Evolutionary conservation across 2,888 invertebrate genomes (phyloP), one percentile per base, ranked within the genome.

Genomic region (Dolichopus griseipennis): DNA sequence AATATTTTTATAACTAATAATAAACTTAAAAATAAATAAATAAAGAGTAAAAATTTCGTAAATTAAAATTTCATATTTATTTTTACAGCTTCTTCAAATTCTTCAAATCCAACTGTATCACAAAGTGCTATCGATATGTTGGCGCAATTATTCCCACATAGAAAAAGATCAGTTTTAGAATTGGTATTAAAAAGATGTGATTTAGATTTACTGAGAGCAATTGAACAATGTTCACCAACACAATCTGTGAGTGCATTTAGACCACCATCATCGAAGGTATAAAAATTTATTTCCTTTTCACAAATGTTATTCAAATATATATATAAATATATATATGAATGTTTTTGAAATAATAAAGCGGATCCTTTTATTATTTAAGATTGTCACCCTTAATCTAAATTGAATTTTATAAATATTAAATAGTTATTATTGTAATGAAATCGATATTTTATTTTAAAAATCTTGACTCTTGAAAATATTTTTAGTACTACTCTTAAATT

Each of bases 181-280:
- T 83, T 96, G 73, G 93, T 96, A n/a, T 83, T 97, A 64, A 91
- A 94, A 72, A 88, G 95, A 52, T 96, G 96, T 79, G 94, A 93
- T 77, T 92, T 95, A 73, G 96, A 97, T 78, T 82, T 97, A 65
- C 85, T 95, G 18, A 92, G 79, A 8, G 80, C 80, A 63, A 81
- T 81, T 18, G 80, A 81, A 71, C 79, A 79, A 69, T 76, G 80
- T 27, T 77, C 78, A 20, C 75, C 78, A 33, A 27, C 73, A 61
- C 72, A 71, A 34, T 33, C 64, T 18, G 4, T 34, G 20, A 72
- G 72, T 71, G 73, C 72, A 66, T 73, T 72, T 69, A 72, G 71
- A 67, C 74, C 72, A 68, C 72, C 72, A 68, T 69, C 70, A 67
- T 67, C 69, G 70, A 72, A 71, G 71, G 71, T 72, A 72, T 69